Evolutionary conservation across 2,113 vertebrate genomes (phyloP), one percentile per base, ranked within the genome.

Genomic region (Ammodramus savannarum): DNA sequence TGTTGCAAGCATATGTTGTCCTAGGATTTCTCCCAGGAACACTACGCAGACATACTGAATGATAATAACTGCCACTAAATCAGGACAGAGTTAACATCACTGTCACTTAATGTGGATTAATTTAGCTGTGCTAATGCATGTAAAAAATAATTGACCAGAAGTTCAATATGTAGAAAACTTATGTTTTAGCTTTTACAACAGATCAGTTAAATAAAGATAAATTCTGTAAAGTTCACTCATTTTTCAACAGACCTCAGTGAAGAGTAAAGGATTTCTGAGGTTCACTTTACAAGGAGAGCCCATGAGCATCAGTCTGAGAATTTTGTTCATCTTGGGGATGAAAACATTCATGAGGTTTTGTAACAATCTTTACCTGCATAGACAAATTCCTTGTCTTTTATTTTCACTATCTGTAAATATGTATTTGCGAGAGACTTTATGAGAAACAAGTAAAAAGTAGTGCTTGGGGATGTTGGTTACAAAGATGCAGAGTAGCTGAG

Each of bases 101-200:
- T 85, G 66, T 76, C 55, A 48, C 32, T 61, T 93, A 76, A 69
- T 21, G 54, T 62, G 85, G 71, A 69, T 94, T 94, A 94, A 93
- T 96, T 93, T 87, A 87, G 87, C 66, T 43, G 54, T 58, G 81
- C 41, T 93, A 91, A 69, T 79, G 63, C 71, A 58, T 85, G 93
- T 95, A 91, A 89, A 92, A 94, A 95, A 89, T 69, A 92, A 94
- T 79, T 89, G 93, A 79, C 41, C 54, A 71, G 80, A 85, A 54
- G 26, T 62, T 93, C 82, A 67, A 26, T 82, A 76, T 43, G 62
- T 68, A 76, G 57, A 87, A 95, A 79, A 34, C 6, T 18, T 43
- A 27, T 66, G 91, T n/a, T 91, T 93, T 73, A 78, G 66, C 26
- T 22, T 89, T 91, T 91, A 62, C 58, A 89, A 73, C 34, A 66